These are phyloP conservation scores for Dryobota labecula DNA, from an alignment of 2,888 invertebrate genomes.

Conservation along the genomic window DNA sequence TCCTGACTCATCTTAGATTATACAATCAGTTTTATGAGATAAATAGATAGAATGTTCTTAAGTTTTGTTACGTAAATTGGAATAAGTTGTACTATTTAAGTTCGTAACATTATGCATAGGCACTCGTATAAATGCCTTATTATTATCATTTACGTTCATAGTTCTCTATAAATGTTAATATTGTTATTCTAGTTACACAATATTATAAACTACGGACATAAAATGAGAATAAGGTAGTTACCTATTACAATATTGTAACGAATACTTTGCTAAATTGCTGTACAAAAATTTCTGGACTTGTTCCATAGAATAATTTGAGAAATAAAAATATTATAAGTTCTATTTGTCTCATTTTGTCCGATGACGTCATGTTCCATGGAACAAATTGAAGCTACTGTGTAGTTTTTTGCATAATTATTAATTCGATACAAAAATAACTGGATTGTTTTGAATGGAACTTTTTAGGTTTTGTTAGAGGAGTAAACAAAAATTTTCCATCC, in stretches of 20 bases:
- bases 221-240: not conserved
- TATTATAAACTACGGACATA: not conserved
- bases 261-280: not conserved
- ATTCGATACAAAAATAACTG: not conserved
- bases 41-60: slow-evolving; percentile 18
- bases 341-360: no score
- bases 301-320: no score
- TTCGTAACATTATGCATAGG: slow-evolving; percentile 18
- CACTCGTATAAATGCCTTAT: not conserved
- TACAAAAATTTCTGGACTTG: no score
- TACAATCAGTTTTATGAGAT: slow-evolving; percentile 27
- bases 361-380: no score
- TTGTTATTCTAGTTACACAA: slow-evolving; percentile 16
- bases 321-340: no score
- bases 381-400: no score
- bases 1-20: slow-evolving; percentile 16
- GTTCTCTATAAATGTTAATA: slow-evolving; percentile 6
- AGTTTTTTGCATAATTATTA: not conserved
- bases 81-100: slow-evolving; percentile 30
- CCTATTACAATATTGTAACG: not conserved
- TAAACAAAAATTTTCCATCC: slow-evolving; percentile 8
- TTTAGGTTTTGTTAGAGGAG: not conserved
- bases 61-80: slow-evolving; percentile 9
- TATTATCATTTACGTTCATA: slow-evolving; percentile 16
- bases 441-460: not conserved